Percentiles rank a stretch among this genome's conserved stretches.
Conservation (phyloP, 2,888 invertebrate genomes). For the Clivina fossor region DNA sequence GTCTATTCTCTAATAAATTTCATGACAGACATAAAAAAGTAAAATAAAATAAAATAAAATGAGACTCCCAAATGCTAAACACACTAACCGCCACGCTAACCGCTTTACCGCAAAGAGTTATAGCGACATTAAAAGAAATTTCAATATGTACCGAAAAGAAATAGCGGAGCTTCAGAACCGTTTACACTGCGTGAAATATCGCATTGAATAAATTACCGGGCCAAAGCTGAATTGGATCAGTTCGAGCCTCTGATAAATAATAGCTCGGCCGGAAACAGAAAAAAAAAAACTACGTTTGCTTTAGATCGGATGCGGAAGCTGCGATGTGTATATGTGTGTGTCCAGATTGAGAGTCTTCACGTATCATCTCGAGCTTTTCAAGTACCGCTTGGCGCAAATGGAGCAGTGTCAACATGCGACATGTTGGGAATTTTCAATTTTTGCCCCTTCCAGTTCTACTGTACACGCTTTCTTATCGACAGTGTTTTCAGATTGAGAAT, state of each 20-base stretch:
- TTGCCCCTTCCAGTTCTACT: too few relatives aligned
- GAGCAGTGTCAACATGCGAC: too few relatives aligned
- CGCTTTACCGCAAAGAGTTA: slow-evolving; percentile 45
- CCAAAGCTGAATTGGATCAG: slow-evolving; percentile 47
- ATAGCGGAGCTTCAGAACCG: slow-evolving; percentile 48
- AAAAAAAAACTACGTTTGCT: too few relatives aligned
- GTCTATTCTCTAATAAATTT: background rate
- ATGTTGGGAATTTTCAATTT: too few relatives aligned
- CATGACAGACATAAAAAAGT: background rate
- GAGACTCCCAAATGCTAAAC: background rate
- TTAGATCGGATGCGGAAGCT: too few relatives aligned
- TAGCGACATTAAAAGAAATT: slow-evolving; percentile 50
- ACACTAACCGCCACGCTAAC: slow-evolving; percentile 9
- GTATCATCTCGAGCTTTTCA: too few relatives aligned
- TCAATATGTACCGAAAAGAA: slow-evolving; percentile 50
- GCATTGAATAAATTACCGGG: slow-evolving; percentile 49
- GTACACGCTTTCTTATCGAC: too few relatives aligned
- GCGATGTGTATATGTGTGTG: too few relatives aligned
- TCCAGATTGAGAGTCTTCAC: too few relatives aligned
- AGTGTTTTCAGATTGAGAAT: too few relatives aligned
- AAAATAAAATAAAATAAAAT: background rate
- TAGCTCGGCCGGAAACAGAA: too few relatives aligned
- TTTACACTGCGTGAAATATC: slow-evolving; percentile 51
- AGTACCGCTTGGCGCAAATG: too few relatives aligned
- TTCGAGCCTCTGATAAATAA: slow-evolving; percentile 50